These are phyloP conservation scores for Geotrypetes seraphini DNA, from an alignment of 2,797 vertebrate species.

Conservation along the genomic window DNA sequence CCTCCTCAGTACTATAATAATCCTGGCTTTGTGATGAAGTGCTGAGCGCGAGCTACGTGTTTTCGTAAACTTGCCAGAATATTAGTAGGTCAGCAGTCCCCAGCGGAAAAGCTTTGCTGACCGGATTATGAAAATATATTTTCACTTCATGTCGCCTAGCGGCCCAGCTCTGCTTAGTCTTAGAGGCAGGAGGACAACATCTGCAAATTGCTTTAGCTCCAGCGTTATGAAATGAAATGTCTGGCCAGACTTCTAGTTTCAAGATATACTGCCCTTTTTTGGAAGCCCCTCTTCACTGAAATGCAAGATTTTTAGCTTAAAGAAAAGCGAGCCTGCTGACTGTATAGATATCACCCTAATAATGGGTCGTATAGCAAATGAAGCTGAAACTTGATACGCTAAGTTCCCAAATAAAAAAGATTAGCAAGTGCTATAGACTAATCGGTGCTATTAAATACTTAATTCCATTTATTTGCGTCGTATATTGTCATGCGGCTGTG, in stretches of 20 bases:
- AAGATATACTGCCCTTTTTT: conserved; percentile 2
- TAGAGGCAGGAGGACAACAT: conserved; percentile 17
- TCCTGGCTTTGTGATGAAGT: neutral
- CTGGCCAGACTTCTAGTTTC: conserved; percentile 9
- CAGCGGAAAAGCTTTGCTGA: neutral
- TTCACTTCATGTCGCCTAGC: no score
- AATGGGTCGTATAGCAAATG: no score
- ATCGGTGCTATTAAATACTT: no score
- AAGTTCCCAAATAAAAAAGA: no score
- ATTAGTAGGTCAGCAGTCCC: neutral
- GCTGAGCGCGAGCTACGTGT: neutral
- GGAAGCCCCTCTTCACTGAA: neutral
- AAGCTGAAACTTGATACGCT: no score
- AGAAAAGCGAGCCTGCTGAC: no score
- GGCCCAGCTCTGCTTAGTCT: neutral
- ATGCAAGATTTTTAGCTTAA: neutral
- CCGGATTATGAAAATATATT: no score
- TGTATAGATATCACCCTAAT: no score
- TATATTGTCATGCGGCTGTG: no score
- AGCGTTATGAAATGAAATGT: conserved; percentile 26
- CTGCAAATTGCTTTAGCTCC: conserved; percentile 15
- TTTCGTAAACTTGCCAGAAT: neutral
- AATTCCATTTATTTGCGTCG: no score
- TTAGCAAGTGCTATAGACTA: no score
- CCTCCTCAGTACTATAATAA: conserved; percentile 15